Evolutionary conservation across 2,888 invertebrate species (phyloP).

Genomic region (Cylloceria caligata): DNA sequence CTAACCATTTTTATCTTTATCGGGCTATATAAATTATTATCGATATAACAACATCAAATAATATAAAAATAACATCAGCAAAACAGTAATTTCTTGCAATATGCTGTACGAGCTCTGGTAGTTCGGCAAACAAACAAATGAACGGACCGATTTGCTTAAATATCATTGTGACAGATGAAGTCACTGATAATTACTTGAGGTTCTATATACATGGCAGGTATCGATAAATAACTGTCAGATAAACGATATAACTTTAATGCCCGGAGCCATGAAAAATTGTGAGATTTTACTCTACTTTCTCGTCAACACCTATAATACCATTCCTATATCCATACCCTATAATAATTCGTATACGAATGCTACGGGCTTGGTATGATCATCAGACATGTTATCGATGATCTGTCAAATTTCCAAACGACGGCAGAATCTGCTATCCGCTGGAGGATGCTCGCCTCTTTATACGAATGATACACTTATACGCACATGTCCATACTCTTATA

Average conservation of each 20-base stretch:
- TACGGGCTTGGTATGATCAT: neutral
- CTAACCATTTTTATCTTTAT: neutral
- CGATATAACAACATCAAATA: no score
- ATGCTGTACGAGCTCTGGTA: no score
- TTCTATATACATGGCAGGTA: neutral
- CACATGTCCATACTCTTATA: neutral
- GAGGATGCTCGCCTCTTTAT: neutral
- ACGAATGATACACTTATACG: neutral
- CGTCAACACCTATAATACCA: neutral
- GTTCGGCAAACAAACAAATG: no score
- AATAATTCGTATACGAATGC: neutral
- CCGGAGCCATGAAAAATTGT: neutral
- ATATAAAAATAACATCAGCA: no score
- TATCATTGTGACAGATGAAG: neutral
- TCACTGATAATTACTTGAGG: neutral
- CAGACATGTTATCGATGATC: constrained; percentile 13
- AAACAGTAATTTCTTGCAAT: no score
- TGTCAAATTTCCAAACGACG: constrained; percentile 21
- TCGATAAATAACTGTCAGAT: neutral
- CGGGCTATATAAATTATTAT: no score
- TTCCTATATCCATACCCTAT: no score
- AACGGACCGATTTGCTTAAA: neutral
- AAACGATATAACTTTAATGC: neutral
- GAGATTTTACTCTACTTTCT: neutral
- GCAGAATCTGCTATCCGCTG: constrained; percentile 4